Conservation (phyloP, 2,113 vertebrate species). For the Panthera leo region DNA sequence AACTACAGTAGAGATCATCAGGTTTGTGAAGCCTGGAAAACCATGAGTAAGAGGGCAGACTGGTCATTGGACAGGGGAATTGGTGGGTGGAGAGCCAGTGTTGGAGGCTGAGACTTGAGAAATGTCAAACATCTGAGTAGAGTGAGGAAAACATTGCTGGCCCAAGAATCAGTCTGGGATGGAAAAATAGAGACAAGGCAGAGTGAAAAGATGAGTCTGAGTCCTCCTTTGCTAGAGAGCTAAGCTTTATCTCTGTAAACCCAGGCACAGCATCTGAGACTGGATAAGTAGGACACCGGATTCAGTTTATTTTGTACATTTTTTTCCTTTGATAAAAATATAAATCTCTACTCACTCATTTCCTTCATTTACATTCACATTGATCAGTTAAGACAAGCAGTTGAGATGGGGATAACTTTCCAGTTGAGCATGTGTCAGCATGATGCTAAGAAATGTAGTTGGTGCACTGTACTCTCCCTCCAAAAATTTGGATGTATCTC, state of each 20-base stretch:
- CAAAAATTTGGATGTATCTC: neutral
- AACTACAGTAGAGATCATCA: neutral
- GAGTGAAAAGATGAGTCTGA: neutral
- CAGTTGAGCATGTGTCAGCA: neutral
- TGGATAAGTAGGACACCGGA: neutral
- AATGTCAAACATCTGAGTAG: neutral
- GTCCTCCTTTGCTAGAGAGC: neutral
- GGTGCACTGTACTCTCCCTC: neutral
- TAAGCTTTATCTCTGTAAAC: neutral
- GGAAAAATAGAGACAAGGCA: neutral
- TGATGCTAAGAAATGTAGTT: neutral
- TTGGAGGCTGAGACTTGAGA: neutral
- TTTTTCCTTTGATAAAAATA: neutral
- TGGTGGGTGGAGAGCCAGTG: neutral
- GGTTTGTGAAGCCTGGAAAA: neutral
- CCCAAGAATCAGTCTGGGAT: neutral
- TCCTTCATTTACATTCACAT: conserved; percentile 30
- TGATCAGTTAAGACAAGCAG: conserved; percentile 12
- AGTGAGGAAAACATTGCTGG: neutral
- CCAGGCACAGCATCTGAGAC: neutral
- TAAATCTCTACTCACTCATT: neutral
- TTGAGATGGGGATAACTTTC: neutral
- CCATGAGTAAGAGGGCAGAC: neutral
- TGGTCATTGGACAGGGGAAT: accelerated
- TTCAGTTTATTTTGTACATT: neutral